Evolutionary conservation across 1,140 invertebrate species (phyloP).

Genomic region (Calephelis virginiensis): DNA sequence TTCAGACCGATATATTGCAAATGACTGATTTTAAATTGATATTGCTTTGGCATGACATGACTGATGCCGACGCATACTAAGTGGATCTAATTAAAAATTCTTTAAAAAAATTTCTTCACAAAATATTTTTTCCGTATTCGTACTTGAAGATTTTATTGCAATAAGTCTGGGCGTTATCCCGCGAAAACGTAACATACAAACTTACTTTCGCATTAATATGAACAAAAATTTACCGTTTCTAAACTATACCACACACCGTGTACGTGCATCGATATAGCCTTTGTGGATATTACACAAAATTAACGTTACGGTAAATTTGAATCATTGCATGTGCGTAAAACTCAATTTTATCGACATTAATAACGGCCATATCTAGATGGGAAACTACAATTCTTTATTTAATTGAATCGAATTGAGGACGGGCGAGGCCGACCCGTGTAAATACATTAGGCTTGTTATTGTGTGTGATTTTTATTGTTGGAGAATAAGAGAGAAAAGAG

Average conservation of each 20-base stretch:
- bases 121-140: too few relatives aligned
- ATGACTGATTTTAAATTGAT: too few relatives aligned
- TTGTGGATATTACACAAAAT: slow-evolving; percentile 8
- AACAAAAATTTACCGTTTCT: slow-evolving; percentile 8
- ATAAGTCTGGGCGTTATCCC: slow-evolving; percentile 5
- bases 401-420: slow-evolving; percentile 23
- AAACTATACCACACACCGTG: slow-evolving; percentile 12
- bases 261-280: neutral
- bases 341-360: slow-evolving; percentile 23
- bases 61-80: too few relatives aligned
- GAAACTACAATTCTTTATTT: slow-evolving; percentile 23
- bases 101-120: too few relatives aligned
- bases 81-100: too few relatives aligned
- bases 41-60: too few relatives aligned
- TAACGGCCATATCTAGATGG: slow-evolving; percentile 21
- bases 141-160: neutral
- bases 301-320: slow-evolving; percentile 15
- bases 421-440: slow-evolving; percentile 5
- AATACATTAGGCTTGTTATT: slow-evolving; percentile 17
- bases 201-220: slow-evolving; percentile 2
- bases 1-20: too few relatives aligned
- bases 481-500: too few relatives aligned
- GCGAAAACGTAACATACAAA: slow-evolving; percentile 10
- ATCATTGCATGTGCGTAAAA: slow-evolving; percentile 19
- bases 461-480: slow-evolving; percentile 1